Evolutionary conservation across 2,797 vertebrate species (phyloP), one percentile per base, ranked within the genome.

Genomic region (Eidolon dupreanum): DNA sequence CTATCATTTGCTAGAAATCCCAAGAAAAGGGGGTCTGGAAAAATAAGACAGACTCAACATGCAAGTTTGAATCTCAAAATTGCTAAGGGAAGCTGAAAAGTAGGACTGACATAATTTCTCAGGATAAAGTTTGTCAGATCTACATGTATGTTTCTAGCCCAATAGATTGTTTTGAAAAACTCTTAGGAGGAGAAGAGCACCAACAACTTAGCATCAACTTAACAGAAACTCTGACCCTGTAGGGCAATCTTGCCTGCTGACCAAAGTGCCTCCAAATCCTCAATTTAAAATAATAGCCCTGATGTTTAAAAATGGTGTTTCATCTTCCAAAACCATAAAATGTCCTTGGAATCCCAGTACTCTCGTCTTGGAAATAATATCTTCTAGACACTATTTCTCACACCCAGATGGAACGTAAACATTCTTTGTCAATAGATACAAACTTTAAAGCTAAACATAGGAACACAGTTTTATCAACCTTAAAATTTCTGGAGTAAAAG

Each of bases 391-490:
- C 15, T 70, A 28, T 16, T 78, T 91, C 22, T 89, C 33, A 68
- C 7, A 78, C 6, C 9, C 63, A 86, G 55, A 78, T n/a, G 41
- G 22, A 24, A 55, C 41, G 84, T 59, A 90, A 88, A 55, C 12
- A 85, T 88, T 88, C 6, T 43, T 95, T 93, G 36, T 92, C 61
- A 70, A 94, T 10, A 0, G 16, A 90, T 31, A 26, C 93, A 93
- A 73, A 78, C 82, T 70, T 77, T 88, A 70, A 92, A 92, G 12
- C 5, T 79, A 87, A 94, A 74, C 43, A 78, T 78, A 49, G n/a
- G 51, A 85, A 12, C 19, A 41, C 53, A 7, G 24, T 91, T 92
- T 90, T 17, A 93, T 49, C 20, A 75, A 70, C n/a, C 17, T 31
- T 81, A 82, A 2, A 81, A 1, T 92, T 81, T 59, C 24, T 75